These are phyloP conservation scores for Aphelocoma coerulescens DNA, from an alignment of 2,113 vertebrate species.

Conservation along the genomic window DNA sequence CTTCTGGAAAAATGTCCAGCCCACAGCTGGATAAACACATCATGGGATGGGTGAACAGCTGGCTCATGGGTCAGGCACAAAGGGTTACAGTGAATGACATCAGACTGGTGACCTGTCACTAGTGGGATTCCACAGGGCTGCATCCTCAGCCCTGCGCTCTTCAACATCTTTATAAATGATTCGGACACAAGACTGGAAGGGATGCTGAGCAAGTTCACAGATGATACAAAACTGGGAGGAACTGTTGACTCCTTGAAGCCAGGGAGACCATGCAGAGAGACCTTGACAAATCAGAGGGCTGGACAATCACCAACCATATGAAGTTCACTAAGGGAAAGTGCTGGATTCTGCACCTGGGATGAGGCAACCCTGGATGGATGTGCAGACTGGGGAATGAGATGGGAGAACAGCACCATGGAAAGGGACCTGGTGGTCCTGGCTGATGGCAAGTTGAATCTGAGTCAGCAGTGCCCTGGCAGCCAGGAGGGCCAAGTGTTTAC, in stretches of 20 bases:
- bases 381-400: background rate
- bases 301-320: background rate
- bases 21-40: background rate
- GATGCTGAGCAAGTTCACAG: background rate
- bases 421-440: background rate
- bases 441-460: background rate
- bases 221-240: background rate
- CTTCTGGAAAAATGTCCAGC: background rate
- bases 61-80: background rate
- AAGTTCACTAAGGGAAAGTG: background rate
- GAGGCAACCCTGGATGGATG: background rate
- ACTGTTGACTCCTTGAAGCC: background rate
- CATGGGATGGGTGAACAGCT: background rate
- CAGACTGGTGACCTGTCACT: background rate
- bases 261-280: background rate
- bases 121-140: background rate
- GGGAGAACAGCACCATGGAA: background rate
- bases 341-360: background rate
- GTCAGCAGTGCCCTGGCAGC: background rate
- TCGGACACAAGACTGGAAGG: background rate
- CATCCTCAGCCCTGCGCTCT: background rate
- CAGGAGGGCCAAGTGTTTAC: fast-evolving
- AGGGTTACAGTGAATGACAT: background rate
- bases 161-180: background rate
- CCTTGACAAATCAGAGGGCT: background rate